Evolutionary conservation across 2,888 invertebrate species (phyloP).

Genomic region (Carterocephalus palaemon): DNA sequence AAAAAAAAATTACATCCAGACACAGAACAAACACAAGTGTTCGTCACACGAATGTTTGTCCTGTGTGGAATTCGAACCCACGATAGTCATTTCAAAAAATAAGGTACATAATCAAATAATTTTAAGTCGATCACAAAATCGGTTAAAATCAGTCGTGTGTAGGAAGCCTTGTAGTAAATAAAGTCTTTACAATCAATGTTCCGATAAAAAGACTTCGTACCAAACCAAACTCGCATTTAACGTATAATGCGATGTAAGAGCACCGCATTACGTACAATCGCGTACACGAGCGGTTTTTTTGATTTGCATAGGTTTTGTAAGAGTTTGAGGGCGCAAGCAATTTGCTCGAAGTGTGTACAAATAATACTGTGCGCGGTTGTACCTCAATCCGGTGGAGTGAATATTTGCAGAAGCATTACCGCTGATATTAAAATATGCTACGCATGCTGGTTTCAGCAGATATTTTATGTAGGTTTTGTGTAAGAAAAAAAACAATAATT

Average conservation of each 20-base stretch:
- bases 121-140: too few relatives aligned
- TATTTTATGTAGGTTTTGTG: not conserved
- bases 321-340: constrained; percentile 10
- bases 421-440: constrained; percentile 2
- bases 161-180: too few relatives aligned
- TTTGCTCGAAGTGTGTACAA: constrained; percentile 9
- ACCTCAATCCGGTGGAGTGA: not conserved
- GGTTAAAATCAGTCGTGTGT: too few relatives aligned
- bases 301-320: constrained; percentile 11
- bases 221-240: not conserved
- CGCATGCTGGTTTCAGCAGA: not conserved
- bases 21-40: too few relatives aligned
- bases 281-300: constrained; percentile 3
- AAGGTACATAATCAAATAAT: too few relatives aligned
- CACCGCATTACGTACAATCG: constrained; percentile 7
- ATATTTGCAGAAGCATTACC: constrained; percentile 7
- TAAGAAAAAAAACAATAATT: too few relatives aligned
- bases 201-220: not conserved
- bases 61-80: too few relatives aligned
- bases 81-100: too few relatives aligned
- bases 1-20: too few relatives aligned
- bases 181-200: not conserved
- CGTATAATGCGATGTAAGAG: not conserved
- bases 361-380: constrained; percentile 1
- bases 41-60: too few relatives aligned